Conservation (phyloP, 2,797 vertebrate species). For the Macropodus opercularis region DNA sequence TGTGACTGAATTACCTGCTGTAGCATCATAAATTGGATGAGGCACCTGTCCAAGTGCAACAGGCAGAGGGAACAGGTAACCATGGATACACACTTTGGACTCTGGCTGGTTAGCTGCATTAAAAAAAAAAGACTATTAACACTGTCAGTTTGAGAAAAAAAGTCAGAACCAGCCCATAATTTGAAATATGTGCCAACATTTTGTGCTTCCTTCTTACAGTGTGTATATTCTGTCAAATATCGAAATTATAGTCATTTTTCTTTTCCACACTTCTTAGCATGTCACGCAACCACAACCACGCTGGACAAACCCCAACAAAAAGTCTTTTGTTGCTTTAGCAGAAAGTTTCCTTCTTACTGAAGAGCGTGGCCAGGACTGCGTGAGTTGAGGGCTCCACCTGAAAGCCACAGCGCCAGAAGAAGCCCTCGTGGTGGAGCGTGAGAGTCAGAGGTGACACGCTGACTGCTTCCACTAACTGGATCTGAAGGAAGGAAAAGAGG, state of each 20-base stretch:
- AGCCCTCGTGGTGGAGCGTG: constrained; percentile 88
- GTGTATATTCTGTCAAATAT: constrained; percentile 33
- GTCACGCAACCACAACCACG: constrained; percentile 36
- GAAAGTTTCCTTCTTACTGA: constrained; percentile 79
- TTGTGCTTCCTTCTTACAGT: not conserved
- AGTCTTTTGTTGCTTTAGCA: not conserved
- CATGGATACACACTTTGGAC: constrained; percentile 85
- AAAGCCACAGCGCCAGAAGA: constrained; percentile 89
- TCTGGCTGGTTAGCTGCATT: constrained; percentile 85
- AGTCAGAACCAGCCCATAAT: not conserved
- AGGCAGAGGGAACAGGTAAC: constrained; percentile 91
- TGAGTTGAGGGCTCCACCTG: constrained; percentile 77
- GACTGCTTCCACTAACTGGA: constrained; percentile 3
- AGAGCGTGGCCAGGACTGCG: constrained; percentile 85
- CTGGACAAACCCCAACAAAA: constrained; percentile 23
- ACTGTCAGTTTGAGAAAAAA: not conserved
- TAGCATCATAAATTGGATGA: constrained; percentile 85
- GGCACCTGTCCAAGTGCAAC: constrained; percentile 84
- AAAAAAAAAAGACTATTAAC: too few relatives aligned
- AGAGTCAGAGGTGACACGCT: constrained; percentile 34
- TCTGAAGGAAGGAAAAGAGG: constrained; percentile 37
- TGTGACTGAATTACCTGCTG: constrained; percentile 80
- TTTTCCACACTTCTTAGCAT: constrained; percentile 14
- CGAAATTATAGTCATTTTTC: constrained; percentile 30
- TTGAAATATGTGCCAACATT: constrained; percentile 2